A percentile compares a stretch with the other conserved stretches of the same genome.
phyloP scores from a whole-genome alignment of 2,888 invertebrate genomes.

The Thymelicus acteon region DNA sequence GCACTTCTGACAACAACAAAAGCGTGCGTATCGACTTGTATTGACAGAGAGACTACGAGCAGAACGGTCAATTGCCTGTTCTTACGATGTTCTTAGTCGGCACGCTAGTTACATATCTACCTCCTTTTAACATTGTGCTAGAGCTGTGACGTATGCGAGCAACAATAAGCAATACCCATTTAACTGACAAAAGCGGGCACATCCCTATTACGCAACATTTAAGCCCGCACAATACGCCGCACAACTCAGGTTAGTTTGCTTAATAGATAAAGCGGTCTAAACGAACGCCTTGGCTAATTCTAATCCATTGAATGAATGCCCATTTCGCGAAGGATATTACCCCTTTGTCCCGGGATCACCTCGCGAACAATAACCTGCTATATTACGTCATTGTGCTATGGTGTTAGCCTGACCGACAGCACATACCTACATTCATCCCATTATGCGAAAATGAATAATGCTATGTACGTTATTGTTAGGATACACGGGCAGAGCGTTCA shows the following conservation, averaged over 20 bases:
- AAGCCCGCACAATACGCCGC: background rate
- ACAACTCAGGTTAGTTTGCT: constrained; percentile 25
- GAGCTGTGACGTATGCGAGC: background rate
- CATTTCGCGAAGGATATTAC: constrained; percentile 50
- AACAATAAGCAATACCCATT: background rate
- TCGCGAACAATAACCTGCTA: constrained; percentile 55
- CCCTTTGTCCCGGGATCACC: constrained; percentile 64
- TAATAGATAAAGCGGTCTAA: constrained; percentile 33
- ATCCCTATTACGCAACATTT: background rate
- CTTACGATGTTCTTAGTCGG: no score
- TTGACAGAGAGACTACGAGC: no score
- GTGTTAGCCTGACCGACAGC: constrained; percentile 77
- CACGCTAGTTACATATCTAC: no score
- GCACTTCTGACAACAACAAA: no score
- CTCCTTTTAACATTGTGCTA: no score
- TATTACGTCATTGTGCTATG: constrained; percentile 54
- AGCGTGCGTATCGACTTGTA: no score
- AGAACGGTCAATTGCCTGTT: no score
- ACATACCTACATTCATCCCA: constrained; percentile 79
- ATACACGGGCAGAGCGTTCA: constrained; percentile 47
- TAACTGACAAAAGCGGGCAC: background rate
- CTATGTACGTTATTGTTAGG: constrained; percentile 47
- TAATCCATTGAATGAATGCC: constrained; percentile 50
- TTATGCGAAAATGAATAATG: constrained; percentile 77
- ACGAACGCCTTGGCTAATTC: constrained; percentile 42